Percentiles rank a stretch among this genome's conserved stretches.
Evolutionary conservation across 2,113 vertebrate genomes (phyloP).

Genomic region (Cairina moschata): DNA sequence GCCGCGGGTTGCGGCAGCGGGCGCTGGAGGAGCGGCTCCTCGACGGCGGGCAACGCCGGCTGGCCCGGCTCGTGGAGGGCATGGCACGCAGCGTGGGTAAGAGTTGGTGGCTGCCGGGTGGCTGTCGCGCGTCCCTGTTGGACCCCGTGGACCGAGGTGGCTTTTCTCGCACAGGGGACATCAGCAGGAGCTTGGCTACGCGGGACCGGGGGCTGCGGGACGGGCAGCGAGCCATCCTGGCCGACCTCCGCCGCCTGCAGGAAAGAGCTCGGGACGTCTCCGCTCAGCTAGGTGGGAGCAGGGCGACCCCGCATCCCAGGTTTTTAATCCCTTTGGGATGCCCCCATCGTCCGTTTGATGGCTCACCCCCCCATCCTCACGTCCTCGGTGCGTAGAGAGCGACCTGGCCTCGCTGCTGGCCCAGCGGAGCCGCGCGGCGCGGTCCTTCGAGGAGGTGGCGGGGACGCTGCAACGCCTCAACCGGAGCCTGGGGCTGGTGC

Average conservation of each 20-base stretch:
- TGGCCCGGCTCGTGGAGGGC: slow-evolving; percentile 78
- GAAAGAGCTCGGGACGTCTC: slow-evolving; percentile 73
- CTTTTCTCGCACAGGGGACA: slow-evolving; percentile 66
- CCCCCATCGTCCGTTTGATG: too few relatives aligned
- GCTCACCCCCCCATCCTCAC: accelerated
- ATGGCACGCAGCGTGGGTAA: slow-evolving; percentile 79
- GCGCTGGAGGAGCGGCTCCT: slow-evolving; percentile 76
- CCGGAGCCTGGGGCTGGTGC: slow-evolving; percentile 76
- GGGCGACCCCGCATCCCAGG: neutral
- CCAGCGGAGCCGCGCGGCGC: slow-evolving; percentile 76
- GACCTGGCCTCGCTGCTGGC: slow-evolving; percentile 76
- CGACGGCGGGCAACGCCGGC: slow-evolving; percentile 70
- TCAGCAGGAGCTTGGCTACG: slow-evolving; percentile 66
- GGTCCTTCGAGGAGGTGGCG: slow-evolving; percentile 78
- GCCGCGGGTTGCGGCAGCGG: slow-evolving; percentile 71
- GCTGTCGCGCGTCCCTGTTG: neutral
- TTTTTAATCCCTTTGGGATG: neutral
- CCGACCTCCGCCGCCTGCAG: slow-evolving; percentile 66
- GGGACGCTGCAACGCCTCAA: slow-evolving; percentile 82
- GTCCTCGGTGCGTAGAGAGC: slow-evolving; percentile 42
- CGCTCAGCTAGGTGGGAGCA: slow-evolving; percentile 53
- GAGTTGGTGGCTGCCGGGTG: accelerated
- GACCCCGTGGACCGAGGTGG: accelerated
- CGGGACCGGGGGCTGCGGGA: slow-evolving; percentile 73
- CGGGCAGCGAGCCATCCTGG: slow-evolving; percentile 67